Evolutionary conservation across 2,888 invertebrate genomes (phyloP).

Genomic region (Schizaphis graminum): DNA sequence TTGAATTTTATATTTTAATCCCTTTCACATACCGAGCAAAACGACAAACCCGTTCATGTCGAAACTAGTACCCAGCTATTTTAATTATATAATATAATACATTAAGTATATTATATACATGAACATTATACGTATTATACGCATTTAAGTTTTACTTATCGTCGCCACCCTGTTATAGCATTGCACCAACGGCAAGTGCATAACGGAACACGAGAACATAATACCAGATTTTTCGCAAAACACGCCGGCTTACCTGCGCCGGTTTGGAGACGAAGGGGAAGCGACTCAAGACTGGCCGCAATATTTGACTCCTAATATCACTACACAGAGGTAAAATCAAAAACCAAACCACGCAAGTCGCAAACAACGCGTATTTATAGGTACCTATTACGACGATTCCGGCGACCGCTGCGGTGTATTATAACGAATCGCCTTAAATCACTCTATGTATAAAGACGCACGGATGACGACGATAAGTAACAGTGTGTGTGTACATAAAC

Average conservation of each 20-base stretch:
- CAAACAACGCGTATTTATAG: not conserved
- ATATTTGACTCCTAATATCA: conserved; percentile 71
- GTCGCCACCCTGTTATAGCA: conserved; percentile 74
- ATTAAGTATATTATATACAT: no score
- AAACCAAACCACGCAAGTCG: not conserved
- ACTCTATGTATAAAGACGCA: not conserved
- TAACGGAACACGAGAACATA: conserved; percentile 91
- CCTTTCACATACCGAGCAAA: no score
- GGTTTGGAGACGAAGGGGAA: conserved; percentile 65
- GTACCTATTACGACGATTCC: not conserved
- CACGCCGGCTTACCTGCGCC: conserved; percentile 82
- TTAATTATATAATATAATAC: no score
- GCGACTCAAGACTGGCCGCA: conserved; percentile 71
- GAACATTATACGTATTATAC: no score
- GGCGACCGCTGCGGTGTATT: not conserved
- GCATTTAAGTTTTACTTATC: not conserved
- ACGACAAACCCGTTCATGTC: no score
- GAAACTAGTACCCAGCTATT: no score
- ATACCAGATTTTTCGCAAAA: conserved; percentile 94
- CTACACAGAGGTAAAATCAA: conserved; percentile 71
- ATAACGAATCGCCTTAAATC: not conserved
- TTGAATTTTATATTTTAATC: no score
- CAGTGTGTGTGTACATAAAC: not conserved
- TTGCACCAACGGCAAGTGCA: conserved; percentile 92
- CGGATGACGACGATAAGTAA: not conserved